These are phyloP conservation scores for Hylaeus anthracinus DNA, from an alignment of 1,140 invertebrate genomes.

Conservation along the genomic window DNA sequence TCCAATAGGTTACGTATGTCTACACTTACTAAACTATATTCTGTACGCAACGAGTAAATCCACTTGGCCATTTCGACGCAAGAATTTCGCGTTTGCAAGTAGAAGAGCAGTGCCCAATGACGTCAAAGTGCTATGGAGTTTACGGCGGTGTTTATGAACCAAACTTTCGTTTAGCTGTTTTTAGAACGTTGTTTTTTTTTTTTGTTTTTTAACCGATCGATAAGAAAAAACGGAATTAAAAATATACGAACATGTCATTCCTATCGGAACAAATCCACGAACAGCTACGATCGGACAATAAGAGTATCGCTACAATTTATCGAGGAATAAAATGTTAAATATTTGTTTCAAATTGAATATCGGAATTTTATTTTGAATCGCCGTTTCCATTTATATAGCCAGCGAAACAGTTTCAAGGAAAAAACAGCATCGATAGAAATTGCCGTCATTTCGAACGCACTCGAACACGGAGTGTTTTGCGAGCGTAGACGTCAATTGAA, in stretches of 20 bases:
- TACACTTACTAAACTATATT: not conserved
- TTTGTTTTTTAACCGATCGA: not conserved
- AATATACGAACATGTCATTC: not conserved
- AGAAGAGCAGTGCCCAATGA: not conserved
- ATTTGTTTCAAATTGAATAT: not conserved
- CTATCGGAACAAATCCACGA: not conserved
- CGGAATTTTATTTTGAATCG: no score
- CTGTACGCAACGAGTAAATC: not conserved
- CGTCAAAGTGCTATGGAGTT: conserved; percentile 5
- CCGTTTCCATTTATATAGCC: no score
- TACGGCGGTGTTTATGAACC: conserved; percentile 2
- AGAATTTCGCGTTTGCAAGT: not conserved
- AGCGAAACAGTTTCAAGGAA: no score
- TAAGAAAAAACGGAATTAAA: not conserved
- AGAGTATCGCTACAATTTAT: no score
- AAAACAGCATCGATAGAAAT: no score
- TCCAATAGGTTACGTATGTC: no score
- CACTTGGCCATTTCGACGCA: no score
- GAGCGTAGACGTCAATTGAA: not conserved
- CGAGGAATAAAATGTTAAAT: no score
- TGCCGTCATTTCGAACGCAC: no score
- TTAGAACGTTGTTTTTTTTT: not conserved
- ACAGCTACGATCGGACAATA: no score
- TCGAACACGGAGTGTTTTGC: not conserved
- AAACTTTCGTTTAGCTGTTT: not conserved